phyloP scores from a whole-genome alignment of 2,113 vertebrate genomes.

The Actinemys pallida region DNA sequence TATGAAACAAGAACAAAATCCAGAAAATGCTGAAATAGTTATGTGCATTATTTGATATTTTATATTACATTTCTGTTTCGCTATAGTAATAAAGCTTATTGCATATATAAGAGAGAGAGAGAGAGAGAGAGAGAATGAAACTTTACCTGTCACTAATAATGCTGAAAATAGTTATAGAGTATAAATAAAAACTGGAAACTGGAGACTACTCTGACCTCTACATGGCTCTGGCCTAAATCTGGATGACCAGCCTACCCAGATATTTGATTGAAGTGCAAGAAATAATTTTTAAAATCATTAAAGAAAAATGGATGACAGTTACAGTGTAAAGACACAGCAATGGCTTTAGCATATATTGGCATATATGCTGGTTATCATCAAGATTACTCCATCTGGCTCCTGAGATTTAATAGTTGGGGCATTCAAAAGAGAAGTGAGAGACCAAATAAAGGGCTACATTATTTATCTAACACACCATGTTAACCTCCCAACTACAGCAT shows the following conservation, averaged over 20 bases:
- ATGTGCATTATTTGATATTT: neutral
- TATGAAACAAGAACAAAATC: neutral
- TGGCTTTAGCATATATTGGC: conserved; percentile 1
- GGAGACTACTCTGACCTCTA: neutral
- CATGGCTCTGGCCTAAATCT: neutral
- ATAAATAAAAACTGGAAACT: neutral
- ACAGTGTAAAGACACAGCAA: neutral
- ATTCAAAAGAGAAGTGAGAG: conserved; percentile 34
- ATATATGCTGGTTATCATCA: conserved; percentile 32
- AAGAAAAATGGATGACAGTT: neutral
- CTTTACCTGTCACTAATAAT: neutral
- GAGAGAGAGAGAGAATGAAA: neutral
- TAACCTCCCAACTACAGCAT: neutral
- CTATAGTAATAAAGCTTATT: neutral
- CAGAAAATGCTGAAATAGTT: neutral
- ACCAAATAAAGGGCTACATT: conserved; percentile 32
- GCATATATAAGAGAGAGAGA: neutral
- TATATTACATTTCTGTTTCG: neutral
- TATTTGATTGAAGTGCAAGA: neutral
- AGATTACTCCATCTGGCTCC: conserved; percentile 38
- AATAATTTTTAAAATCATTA: neutral
- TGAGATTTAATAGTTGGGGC: conserved; percentile 35
- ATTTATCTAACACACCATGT: neutral
- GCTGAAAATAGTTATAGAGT: rapidly evolving
- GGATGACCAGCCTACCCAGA: neutral